These are phyloP conservation scores for Desmodus rotundus DNA, from an alignment of 2,113 vertebrate genomes.

Conservation along the genomic window DNA sequence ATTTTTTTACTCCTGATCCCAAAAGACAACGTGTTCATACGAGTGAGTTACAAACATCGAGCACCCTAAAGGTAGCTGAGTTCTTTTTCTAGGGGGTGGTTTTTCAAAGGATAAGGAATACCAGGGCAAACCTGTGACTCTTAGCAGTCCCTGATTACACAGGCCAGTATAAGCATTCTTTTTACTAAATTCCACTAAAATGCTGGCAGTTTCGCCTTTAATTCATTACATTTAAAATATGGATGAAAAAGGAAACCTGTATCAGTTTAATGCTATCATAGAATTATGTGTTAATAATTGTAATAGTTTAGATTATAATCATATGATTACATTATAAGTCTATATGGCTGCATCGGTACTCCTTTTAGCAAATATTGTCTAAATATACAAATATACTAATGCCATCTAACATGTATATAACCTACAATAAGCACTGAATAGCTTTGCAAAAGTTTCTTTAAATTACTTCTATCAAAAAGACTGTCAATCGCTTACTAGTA, in stretches of 20 bases:
- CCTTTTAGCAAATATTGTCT: background rate
- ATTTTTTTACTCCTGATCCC: constrained; percentile 48
- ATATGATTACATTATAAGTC: background rate
- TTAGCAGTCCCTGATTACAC: background rate
- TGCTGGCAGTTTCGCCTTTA: background rate
- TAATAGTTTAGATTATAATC: background rate
- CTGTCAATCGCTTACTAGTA: background rate
- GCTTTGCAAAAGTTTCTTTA: background rate
- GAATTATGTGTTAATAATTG: background rate
- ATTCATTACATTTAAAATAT: background rate
- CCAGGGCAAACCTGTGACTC: background rate
- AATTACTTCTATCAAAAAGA: background rate
- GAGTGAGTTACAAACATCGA: constrained; percentile 28
- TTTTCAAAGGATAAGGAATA: background rate
- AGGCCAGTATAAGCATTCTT: background rate
- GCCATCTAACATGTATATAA: background rate
- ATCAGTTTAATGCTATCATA: background rate
- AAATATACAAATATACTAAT: background rate
- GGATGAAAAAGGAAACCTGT: background rate
- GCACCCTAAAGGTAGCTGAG: background rate
- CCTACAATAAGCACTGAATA: background rate
- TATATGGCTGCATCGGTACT: background rate
- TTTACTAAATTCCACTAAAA: background rate
- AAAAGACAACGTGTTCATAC: constrained; percentile 52
- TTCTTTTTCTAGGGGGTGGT: background rate